A percentile compares a stretch with the other conserved stretches of the same genome.
These are phyloP conservation scores for Leptocoma aspasia DNA, from an alignment of 2,113 vertebrate genomes.

Conservation along the genomic window DNA sequence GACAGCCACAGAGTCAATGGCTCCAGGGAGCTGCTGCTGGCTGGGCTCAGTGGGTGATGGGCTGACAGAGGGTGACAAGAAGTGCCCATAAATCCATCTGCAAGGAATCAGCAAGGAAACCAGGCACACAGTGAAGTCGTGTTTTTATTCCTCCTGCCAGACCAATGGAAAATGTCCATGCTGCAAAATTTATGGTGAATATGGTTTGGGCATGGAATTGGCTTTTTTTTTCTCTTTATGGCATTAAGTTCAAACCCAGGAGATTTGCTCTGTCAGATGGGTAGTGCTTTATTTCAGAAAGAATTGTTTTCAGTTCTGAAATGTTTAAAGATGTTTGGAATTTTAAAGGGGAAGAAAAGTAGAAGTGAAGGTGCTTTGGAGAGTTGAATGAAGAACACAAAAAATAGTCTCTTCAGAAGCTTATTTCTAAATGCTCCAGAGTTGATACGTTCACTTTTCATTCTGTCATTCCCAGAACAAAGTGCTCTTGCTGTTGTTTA, in stretches of 20 bases:
- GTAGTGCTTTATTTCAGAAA: background rate
- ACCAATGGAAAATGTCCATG: fast-evolving
- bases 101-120: background rate
- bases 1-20: background rate
- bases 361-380: background rate
- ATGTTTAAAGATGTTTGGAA: background rate
- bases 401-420: background rate
- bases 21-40: background rate
- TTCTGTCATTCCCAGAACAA: background rate
- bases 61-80: fast-evolving
- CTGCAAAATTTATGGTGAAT: background rate
- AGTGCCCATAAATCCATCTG: background rate
- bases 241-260: fast-evolving
- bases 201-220: background rate
- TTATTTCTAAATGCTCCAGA: background rate
- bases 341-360: background rate
- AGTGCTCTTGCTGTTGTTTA: background rate
- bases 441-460: background rate
- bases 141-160: background rate
- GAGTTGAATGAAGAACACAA: background rate
- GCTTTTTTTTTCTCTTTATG: fast-evolving
- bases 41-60: background rate
- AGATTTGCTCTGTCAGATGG: background rate
- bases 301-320: background rate
- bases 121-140: fast-evolving